A percentile compares a stretch with the other conserved stretches of the same genome.
phyloP scores from a whole-genome alignment of 2,888 invertebrate genomes.

The Nebria brevicollis region DNA sequence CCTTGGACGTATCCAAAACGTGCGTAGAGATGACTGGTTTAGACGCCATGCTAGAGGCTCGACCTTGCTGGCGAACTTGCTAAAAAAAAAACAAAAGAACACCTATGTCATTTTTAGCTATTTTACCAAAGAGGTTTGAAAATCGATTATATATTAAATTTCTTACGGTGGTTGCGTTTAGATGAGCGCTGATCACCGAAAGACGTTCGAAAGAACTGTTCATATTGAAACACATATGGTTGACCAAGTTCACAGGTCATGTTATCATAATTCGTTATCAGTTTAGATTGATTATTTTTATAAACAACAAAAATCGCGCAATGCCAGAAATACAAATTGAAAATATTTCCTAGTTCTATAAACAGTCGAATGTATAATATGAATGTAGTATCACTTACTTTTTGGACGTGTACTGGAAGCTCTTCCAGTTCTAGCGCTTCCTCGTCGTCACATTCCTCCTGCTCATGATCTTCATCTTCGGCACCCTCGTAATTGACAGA shows the following conservation, averaged over 20 bases:
- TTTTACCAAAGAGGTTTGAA: not conserved
- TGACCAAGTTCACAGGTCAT: not conserved
- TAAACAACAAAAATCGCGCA: not conserved
- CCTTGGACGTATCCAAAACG: constrained; percentile 77
- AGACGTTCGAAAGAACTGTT: constrained; percentile 46
- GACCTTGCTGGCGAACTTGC: constrained; percentile 50
- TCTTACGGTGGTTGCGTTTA: constrained; percentile 49
- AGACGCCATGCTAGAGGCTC: constrained; percentile 36
- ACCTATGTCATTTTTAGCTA: not conserved
- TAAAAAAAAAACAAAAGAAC: constrained; percentile 44
- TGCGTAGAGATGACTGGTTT: constrained; percentile 77
- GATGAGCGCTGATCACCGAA: constrained; percentile 49
- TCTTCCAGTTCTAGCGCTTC: constrained; percentile 50
- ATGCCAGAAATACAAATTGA: no score
- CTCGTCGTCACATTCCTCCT: constrained; percentile 46
- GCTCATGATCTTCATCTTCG: constrained; percentile 20
- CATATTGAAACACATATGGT: constrained; percentile 15
- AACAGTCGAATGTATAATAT: no score
- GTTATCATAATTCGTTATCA: not conserved
- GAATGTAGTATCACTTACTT: constrained; percentile 49
- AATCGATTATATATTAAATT: not conserved
- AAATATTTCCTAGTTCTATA: no score
- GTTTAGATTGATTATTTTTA: not conserved
- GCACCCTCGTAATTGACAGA: constrained; percentile 25
- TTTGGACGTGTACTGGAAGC: constrained; percentile 52